Evolutionary conservation across 2,888 invertebrate genomes (phyloP).

Genomic region (Physocephala rufipes): DNA sequence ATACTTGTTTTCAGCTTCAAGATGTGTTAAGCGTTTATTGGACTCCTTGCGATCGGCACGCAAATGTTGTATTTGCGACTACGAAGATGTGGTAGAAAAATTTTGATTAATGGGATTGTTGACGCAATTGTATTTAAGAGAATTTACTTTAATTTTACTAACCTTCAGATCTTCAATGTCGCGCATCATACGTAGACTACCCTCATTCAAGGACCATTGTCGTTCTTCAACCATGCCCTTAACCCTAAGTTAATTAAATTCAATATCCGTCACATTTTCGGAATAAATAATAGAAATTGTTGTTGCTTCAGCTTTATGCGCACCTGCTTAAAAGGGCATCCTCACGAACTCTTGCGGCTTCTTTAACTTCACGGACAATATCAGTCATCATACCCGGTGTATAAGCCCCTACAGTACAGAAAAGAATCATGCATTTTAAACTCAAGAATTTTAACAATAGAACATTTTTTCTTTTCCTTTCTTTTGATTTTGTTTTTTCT

Average conservation of each 20-base stretch:
- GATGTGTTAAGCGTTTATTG: constrained; percentile 73
- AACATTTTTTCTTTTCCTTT: background rate
- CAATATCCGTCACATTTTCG: background rate
- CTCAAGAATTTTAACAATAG: background rate
- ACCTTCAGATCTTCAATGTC: constrained; percentile 66
- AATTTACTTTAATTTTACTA: constrained; percentile 7
- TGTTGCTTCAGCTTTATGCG: background rate
- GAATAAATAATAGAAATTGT: background rate
- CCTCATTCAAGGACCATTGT: constrained; percentile 64
- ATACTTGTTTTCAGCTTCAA: constrained; percentile 74
- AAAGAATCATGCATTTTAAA: background rate
- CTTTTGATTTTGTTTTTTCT: background rate
- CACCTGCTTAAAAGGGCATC: constrained; percentile 72
- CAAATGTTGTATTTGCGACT: constrained; percentile 75
- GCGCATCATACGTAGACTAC: constrained; percentile 62
- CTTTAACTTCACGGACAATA: constrained; percentile 77
- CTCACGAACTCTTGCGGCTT: constrained; percentile 76
- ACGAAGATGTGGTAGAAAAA: constrained; percentile 39
- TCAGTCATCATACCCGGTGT: constrained; percentile 79
- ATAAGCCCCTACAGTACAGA: constrained; percentile 66
- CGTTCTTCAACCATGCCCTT: constrained; percentile 66
- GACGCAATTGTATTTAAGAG: background rate
- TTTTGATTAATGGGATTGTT: background rate
- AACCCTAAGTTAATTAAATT: constrained; percentile 51
- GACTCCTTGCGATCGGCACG: constrained; percentile 73